Evolutionary conservation across 2,888 invertebrate species (phyloP), one percentile per base, ranked within the genome.

Genomic region (Drosophila mettleri): DNA sequence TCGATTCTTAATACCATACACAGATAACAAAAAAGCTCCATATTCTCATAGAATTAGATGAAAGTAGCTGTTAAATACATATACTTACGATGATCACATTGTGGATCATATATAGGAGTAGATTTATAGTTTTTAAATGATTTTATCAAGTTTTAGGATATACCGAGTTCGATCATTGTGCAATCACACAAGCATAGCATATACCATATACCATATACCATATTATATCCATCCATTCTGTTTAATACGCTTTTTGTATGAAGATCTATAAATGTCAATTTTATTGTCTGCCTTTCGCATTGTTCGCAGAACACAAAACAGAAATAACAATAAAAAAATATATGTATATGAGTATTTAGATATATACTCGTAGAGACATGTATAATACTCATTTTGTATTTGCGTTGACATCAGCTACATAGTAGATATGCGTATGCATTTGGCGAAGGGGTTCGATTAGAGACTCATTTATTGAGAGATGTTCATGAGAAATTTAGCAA

Each of bases 351-450:
- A 6, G 20, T 29, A 38, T 29, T 38, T 39, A 59, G 57, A 74
- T 60, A 62, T 33, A 55, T 16, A 10, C 24, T 1, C 14, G 2
- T 22, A 7, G 14, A 27, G 14, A 24, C 5, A 12, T 1, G 18
- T 41, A 57, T 55, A 16, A 18, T 46, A 52, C 51, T 51, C 24
- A 24, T 54, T 22, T 54, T 29, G 57, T 82, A 64, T 85, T 83
- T 84, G 66, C 54, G 65, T 81, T 86, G 80, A 81, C 78, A 83
- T 84, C 81, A 80, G 77, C 74, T 18, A 45, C 5, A 10, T 16
- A 16, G 1, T 16, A 16, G 1, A 16, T 27, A 45, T 27, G 16
- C 27, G 6, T 22, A 31, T 69, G 39, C 65, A 71, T 12, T 58
- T 76, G 2, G 48, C 18, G 10, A 45, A 9, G 27, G 9, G 38